Conservation (phyloP, 2,113 vertebrate genomes). For the Ameiurus melas region DNA sequence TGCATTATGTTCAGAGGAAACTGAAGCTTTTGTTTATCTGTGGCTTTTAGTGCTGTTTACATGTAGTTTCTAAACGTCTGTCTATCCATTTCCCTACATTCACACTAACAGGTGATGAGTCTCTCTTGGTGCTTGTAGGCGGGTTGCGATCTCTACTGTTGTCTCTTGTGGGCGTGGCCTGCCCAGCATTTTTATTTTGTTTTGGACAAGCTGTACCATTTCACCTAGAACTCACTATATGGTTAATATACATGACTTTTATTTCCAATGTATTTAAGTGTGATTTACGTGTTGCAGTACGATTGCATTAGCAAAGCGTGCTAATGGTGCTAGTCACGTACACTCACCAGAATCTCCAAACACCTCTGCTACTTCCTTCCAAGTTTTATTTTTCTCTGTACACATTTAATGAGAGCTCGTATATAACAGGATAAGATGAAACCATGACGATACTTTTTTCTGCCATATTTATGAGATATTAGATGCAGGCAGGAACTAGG, state of each 20-base stretch:
- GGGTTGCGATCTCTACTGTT: neutral
- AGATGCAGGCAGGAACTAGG: too few relatives aligned
- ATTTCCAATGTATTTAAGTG: neutral
- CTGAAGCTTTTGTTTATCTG: conserved; percentile 41
- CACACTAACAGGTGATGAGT: neutral
- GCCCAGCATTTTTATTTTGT: neutral
- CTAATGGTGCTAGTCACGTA: neutral
- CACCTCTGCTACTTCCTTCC: too few relatives aligned
- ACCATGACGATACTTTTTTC: too few relatives aligned
- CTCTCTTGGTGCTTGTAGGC: neutral
- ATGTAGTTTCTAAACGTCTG: neutral
- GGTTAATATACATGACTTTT: neutral
- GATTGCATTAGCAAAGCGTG: neutral
- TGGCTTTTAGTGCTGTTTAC: conserved; percentile 7
- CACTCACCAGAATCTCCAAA: neutral
- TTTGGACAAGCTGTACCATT: neutral
- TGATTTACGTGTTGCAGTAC: neutral
- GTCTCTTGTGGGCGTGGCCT: neutral
- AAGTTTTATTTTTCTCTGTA: too few relatives aligned
- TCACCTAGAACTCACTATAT: neutral
- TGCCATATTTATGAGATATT: too few relatives aligned
- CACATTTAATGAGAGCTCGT: too few relatives aligned
- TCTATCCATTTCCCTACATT: neutral
- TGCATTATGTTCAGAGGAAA: conserved; percentile 23
- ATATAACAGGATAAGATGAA: too few relatives aligned